A percentile compares a stretch with the other conserved stretches of the same genome.
Conservation (phyloP, 1,140 invertebrate genomes). For the Neodiprion pinetum region DNA sequence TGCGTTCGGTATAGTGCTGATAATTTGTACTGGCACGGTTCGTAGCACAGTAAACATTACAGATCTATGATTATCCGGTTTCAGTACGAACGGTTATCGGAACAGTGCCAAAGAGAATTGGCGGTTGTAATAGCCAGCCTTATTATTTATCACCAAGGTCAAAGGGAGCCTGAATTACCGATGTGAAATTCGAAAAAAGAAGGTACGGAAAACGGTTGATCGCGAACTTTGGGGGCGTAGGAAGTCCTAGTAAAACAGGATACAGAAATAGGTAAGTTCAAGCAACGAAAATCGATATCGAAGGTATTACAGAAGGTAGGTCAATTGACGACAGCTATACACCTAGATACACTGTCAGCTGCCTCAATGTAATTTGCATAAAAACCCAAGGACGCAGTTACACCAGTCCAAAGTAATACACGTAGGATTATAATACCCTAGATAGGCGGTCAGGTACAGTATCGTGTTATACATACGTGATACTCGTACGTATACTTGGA, state of each 20-base stretch:
- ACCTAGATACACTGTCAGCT: too few species aligned
- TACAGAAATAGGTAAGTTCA: background rate
- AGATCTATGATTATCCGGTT: background rate
- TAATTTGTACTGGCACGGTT: background rate
- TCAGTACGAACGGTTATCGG: background rate
- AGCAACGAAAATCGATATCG: background rate
- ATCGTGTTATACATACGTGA: too few species aligned
- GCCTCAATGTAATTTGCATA: too few species aligned
- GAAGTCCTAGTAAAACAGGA: background rate
- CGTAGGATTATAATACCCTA: too few species aligned
- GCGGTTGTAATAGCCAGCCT: background rate
- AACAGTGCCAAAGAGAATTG: background rate
- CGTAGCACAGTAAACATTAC: background rate
- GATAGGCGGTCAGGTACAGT: too few species aligned
- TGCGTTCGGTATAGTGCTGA: too few species aligned
- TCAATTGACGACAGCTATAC: too few species aligned
- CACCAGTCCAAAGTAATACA: too few species aligned
- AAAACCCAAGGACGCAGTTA: too few species aligned
- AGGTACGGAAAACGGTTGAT: background rate
- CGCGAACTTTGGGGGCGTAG: background rate
- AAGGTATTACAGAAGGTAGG: background rate
- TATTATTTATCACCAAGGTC: background rate
- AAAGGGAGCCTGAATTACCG: background rate
- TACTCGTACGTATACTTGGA: too few species aligned
- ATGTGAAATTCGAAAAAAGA: background rate